A percentile compares a stretch with the other conserved stretches of the same genome.
phyloP scores from a whole-genome alignment of 2,113 vertebrate species.

The Origma solitaria region DNA sequence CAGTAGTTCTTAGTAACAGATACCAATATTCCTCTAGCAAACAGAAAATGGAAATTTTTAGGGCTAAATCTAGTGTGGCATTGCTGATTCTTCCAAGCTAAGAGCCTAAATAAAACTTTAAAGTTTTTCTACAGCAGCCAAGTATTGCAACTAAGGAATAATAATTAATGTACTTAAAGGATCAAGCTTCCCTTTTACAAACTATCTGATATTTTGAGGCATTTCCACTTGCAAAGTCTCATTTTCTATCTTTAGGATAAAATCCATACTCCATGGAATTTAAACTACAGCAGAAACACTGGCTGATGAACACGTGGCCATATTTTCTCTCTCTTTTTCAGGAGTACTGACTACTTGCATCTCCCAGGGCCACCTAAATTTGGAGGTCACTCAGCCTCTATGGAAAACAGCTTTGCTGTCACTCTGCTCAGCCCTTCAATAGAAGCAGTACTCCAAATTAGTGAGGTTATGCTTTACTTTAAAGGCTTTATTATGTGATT shows the following conservation, averaged over 20 bases:
- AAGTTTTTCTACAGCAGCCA: neutral
- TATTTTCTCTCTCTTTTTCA: neutral
- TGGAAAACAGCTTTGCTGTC: neutral
- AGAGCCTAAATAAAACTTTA: neutral
- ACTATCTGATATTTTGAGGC: neutral
- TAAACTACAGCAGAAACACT: neutral
- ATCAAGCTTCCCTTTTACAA: neutral
- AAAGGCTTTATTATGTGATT: neutral
- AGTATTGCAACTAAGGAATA: neutral
- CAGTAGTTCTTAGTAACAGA: neutral
- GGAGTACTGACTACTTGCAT: neutral
- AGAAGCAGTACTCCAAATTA: neutral
- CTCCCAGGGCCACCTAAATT: neutral
- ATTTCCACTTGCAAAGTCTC: neutral
- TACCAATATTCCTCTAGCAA: neutral
- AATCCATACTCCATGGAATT: neutral
- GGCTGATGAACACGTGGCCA: accelerated
- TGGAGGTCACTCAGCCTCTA: neutral
- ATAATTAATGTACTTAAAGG: neutral
- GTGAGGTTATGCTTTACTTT: neutral
- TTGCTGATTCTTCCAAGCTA: neutral
- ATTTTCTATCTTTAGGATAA: neutral
- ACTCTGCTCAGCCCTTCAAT: neutral
- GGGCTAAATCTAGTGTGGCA: neutral
- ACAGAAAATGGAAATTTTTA: neutral